Evolutionary conservation across 2,797 vertebrate species (phyloP), one percentile per base, ranked within the genome.

Genomic region (Garrulus glandarius): DNA sequence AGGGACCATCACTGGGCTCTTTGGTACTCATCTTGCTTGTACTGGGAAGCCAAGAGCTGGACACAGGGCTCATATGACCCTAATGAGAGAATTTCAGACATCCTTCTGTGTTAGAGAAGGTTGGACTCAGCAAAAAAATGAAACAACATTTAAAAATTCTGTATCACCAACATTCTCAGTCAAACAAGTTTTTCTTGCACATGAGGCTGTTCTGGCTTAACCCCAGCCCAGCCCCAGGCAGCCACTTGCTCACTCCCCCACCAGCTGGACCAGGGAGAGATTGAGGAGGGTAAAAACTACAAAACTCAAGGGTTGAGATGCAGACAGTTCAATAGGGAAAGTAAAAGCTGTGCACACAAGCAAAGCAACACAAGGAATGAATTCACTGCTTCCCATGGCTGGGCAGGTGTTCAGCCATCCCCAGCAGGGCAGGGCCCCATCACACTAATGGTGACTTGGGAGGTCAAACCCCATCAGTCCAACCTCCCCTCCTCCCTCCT

Each of bases 41-140:
- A 34, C 23, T 37, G 15, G 9, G 23, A 49, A 82, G 7, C 11
- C 26, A 36, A 53, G 32, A 34, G 18, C 13, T 72, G 30, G 36
- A 41, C n/a, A 37, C 49, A 37, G 14, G 21, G 29, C 2, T 57
- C 1, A 0, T 3, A 6, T 12, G 27, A 50, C 13, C 3, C 2
- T 72, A 53, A 36, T 30, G 11, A 71, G 57, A 43, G 18, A 46
- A 44, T 60, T 92, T 37, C 13, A 27, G 13, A 46, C 7, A 23
- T 12, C 9, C 30, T 46, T 72, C 18, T 87, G 2, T 34, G 3
- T 47, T n/a, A 65, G 30, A 63, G 44, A 79, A 16, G 10, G 13
- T 61, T 41, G 9, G 10, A 55, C 29, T 78, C 32, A 59, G 50
- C 12, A 78, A 61, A 56, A 32, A 67, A 81, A n/a, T 26, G 21